Evolutionary conservation across 2,113 vertebrate genomes (phyloP).

Genomic region (Perca schrenkii): DNA sequence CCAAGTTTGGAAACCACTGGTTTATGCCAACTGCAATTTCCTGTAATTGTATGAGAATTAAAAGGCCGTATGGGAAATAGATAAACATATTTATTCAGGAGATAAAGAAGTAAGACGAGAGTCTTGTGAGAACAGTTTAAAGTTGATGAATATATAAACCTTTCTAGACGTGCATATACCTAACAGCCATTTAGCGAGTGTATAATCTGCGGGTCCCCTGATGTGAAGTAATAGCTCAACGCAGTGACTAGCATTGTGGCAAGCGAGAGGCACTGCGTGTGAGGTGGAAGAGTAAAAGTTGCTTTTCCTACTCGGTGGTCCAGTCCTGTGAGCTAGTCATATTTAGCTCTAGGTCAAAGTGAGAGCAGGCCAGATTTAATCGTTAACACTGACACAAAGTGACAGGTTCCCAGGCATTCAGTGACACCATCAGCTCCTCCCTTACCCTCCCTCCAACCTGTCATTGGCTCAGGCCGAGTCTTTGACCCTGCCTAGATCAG

Average conservation of each 20-base stretch:
- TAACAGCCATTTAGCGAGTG: conserved; percentile 20
- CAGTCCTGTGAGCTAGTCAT: conserved; percentile 72
- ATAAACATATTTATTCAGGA: not conserved
- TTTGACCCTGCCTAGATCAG: conserved; percentile 77
- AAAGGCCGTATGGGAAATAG: not conserved
- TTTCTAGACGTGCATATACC: conserved; percentile 20
- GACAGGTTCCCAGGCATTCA: conserved; percentile 84
- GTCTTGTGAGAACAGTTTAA: not conserved
- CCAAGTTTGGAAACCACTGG: too few species aligned
- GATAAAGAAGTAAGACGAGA: not conserved
- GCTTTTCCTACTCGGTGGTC: conserved; percentile 47
- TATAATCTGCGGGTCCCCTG: not conserved
- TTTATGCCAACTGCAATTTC: not conserved
- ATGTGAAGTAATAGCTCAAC: conserved; percentile 26
- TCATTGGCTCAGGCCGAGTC: conserved; percentile 68
- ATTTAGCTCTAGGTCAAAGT: conserved; percentile 75
- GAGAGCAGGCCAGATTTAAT: conserved; percentile 75
- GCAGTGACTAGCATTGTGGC: not conserved
- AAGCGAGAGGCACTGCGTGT: conserved; percentile 28
- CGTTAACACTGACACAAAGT: conserved; percentile 80
- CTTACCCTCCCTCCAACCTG: conserved; percentile 7
- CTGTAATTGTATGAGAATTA: not conserved
- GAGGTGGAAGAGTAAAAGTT: conserved; percentile 67
- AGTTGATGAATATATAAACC: not conserved
- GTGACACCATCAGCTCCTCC: conserved; percentile 76